phyloP scores from a whole-genome alignment of 2,113 vertebrate genomes.

The Anseranas semipalmata region DNA sequence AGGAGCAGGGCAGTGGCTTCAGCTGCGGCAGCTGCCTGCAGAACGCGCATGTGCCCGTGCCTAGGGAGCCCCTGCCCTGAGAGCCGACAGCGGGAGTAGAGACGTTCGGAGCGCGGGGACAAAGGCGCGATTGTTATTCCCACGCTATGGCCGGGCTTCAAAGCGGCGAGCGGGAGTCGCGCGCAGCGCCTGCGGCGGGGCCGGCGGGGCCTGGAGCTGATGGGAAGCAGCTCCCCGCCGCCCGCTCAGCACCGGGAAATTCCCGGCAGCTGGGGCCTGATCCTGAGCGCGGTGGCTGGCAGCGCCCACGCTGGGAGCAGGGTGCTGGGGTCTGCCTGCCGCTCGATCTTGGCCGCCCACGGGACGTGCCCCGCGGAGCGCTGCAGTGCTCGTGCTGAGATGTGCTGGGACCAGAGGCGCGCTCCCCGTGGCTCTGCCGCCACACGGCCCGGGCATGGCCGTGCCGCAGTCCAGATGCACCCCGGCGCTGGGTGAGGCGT shows the following conservation, averaged over 20 bases:
- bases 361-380: background rate
- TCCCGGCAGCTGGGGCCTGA: background rate
- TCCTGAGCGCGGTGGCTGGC: fast-evolving
- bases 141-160: fast-evolving
- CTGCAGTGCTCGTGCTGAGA: fast-evolving
- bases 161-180: background rate
- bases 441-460: fast-evolving
- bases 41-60: background rate
- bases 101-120: background rate
- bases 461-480: background rate
- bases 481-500: fast-evolving
- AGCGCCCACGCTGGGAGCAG: fast-evolving
- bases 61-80: background rate
- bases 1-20: fast-evolving
- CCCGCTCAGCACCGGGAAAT: fast-evolving
- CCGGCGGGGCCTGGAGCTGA: background rate
- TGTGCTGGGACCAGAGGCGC: fast-evolving
- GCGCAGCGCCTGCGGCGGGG: background rate
- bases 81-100: background rate
- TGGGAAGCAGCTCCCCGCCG: background rate
- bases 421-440: background rate
- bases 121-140: background rate
- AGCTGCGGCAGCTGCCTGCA: background rate
- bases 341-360: fast-evolving
- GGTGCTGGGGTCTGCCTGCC: background rate